phyloP scores from a whole-genome alignment of 2,888 invertebrate species.

The Idaea straminata region DNA sequence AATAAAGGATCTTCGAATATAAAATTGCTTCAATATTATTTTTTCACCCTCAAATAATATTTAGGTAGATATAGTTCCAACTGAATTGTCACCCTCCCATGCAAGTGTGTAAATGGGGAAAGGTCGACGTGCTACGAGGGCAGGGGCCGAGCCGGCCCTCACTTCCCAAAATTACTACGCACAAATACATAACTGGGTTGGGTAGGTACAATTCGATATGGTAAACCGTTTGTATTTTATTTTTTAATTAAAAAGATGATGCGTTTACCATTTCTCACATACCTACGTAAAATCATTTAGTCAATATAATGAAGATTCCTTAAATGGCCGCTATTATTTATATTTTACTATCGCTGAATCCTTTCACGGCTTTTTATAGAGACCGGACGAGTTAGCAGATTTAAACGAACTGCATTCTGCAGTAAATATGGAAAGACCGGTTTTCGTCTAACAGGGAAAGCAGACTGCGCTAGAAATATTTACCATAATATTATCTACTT shows the following conservation, averaged over 20 bases:
- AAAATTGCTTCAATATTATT: neutral
- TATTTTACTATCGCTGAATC: neutral
- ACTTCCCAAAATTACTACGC: constrained; percentile 20
- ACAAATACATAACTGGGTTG: neutral
- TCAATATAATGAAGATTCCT: neutral
- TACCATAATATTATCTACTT: neutral
- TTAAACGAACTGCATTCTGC: constrained; percentile 6
- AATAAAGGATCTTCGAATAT: constrained; percentile 5
- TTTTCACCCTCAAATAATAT: constrained; percentile 1
- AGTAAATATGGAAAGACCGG: constrained; percentile 2
- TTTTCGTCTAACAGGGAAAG: constrained; percentile 2
- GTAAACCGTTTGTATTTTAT: neutral
- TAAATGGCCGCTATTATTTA: neutral
- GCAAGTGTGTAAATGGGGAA: constrained; percentile 42
- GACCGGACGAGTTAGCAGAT: constrained; percentile 2
- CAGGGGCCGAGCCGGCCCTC: constrained; percentile 19
- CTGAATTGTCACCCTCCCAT: constrained; percentile 35
- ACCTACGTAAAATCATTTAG: neutral
- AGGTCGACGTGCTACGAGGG: constrained; percentile 45
- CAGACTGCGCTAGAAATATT: neutral
- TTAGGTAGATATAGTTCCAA: constrained; percentile 25
- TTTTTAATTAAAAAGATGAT: neutral
- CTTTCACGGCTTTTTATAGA: neutral
- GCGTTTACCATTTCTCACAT: neutral
- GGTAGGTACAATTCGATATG: neutral